Evolutionary conservation across 2,888 invertebrate species (phyloP), one percentile per base, ranked within the genome.

Genomic region (Trichacis sp.): DNA sequence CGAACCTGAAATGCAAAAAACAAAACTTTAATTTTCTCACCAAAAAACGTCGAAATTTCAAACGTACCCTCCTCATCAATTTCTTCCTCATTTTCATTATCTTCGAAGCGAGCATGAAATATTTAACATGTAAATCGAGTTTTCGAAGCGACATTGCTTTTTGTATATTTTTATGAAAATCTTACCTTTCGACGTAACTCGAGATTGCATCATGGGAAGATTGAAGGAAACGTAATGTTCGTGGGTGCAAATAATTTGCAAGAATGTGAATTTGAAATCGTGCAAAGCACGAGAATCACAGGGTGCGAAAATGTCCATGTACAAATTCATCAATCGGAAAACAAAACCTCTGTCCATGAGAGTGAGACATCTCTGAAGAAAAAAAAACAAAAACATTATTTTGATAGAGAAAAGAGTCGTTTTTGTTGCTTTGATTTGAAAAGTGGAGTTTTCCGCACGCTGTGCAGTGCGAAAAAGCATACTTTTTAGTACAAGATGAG

Each of bases 161-260:
- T n/a, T n/a, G n/a, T n/a, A n/a, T n/a, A n/a, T n/a, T n/a, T n/a
- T n/a, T n/a, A n/a, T n/a, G n/a, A n/a, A n/a, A n/a, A n/a, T 40
- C 72, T 79, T 75, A 85, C 85, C 85, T 78, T 77, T 80, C 33
- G 81, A 71, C 74, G 86, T 85, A 56, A 85, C 75, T 47, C 83
- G 79, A 57, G 88, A 89, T 47, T 89, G 89, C 80, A 91, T 90
- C 72, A 96, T 88, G 2, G 98, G 98, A 77, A 98, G 88, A 85
- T 96, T 97, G 76, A 98, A 91, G 0, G 95, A 93, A 50, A 98
- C 91, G 81, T 92, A 98, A 84, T 98, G 97, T 82, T 98, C 98
- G 80, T 98, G 97, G 30, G 92, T 92, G 80, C 95, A 95, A 45
- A 98, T 90, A 43, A 95, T 93, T 84, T 94, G 93, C 48, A 98